Evolutionary conservation across 2,888 invertebrate genomes (phyloP).

Genomic region (Eurois occulta): DNA sequence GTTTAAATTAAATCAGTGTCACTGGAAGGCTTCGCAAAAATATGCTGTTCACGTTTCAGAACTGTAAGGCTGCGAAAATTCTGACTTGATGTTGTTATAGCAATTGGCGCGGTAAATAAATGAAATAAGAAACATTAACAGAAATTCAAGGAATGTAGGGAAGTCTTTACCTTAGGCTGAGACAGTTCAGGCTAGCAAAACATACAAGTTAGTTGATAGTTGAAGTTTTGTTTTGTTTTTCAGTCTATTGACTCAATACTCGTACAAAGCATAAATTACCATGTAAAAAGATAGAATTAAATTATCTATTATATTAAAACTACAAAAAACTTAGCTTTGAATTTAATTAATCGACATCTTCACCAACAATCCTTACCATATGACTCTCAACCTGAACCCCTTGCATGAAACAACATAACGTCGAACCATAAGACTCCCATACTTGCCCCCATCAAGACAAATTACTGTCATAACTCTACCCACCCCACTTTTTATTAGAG

Average conservation of each 20-base stretch:
- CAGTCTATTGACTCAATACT: neutral
- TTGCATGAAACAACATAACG: slow-evolving; percentile 11
- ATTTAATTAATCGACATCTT: slow-evolving; percentile 1
- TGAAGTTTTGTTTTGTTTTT: no score
- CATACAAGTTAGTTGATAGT: neutral
- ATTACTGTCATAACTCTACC: slow-evolving; percentile 71
- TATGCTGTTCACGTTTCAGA: neutral
- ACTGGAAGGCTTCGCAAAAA: neutral
- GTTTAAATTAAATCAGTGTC: neutral
- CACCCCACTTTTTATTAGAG: slow-evolving; percentile 61
- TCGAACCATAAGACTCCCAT: slow-evolving; percentile 11
- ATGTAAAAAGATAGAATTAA: neutral
- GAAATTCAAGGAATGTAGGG: neutral
- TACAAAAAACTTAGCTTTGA: neutral
- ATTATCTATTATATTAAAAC: neutral
- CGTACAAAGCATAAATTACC: no score
- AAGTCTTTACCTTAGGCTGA: neutral
- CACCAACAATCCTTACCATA: neutral
- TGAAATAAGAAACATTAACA: neutral
- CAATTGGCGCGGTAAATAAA: neutral
- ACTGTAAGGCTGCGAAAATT: neutral
- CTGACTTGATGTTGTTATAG: neutral
- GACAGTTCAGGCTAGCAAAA: neutral
- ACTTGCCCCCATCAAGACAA: slow-evolving; percentile 66
- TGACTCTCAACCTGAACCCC: slow-evolving; percentile 9